Evolutionary conservation across 1,140 invertebrate species (phyloP).

Genomic region (Macrobrachium rosenbergii): DNA sequence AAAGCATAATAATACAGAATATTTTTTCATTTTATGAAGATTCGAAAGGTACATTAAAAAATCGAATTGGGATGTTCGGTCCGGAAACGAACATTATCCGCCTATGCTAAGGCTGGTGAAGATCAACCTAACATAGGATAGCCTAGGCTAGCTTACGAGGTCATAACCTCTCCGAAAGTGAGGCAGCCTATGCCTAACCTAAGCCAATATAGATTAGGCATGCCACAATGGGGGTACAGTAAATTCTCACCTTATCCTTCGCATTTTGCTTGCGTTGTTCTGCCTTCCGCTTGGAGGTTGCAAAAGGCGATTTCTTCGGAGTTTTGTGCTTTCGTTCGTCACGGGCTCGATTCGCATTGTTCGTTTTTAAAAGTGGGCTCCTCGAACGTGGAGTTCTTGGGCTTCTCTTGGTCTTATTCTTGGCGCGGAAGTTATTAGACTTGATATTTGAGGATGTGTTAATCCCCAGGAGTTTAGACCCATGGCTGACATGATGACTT

Average conservation of each 20-base stretch:
- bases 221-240: no score
- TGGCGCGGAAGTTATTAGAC: neutral
- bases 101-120: no score
- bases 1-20: no score
- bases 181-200: neutral
- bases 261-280: slow-evolving; percentile 18
- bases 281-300: slow-evolving; percentile 50
- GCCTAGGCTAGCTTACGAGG: no score
- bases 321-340: slow-evolving; percentile 47
- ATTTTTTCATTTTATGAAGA: no score
- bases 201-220: no score
- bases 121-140: no score
- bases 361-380: slow-evolving; percentile 14
- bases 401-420: slow-evolving; percentile 31
- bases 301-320: slow-evolving; percentile 52
- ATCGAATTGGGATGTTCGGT: no score
- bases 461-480: slow-evolving; percentile 39
- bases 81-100: no score
- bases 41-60: no score
- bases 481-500: slow-evolving; percentile 3
- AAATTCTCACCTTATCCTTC: slow-evolving; percentile 29
- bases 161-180: no score
- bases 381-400: neutral
- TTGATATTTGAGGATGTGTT: neutral
- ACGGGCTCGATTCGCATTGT: neutral